Evolutionary conservation across 2,797 vertebrate species (phyloP).

Genomic region (Anableps anableps): DNA sequence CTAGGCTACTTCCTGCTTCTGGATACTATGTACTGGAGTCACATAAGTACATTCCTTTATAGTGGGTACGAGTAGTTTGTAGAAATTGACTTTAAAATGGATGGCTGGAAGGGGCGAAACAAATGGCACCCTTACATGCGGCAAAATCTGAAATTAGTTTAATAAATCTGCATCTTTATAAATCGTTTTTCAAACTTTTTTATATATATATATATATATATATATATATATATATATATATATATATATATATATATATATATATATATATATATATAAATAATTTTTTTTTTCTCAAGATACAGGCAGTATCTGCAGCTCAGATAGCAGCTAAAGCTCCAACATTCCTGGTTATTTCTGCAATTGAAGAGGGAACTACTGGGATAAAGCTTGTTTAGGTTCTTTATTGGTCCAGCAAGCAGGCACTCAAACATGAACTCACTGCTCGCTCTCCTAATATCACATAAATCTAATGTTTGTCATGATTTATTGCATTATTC

Average conservation of each 20-base stretch:
- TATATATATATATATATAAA: too few relatives aligned
- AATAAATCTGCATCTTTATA: background rate
- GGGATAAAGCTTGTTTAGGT: constrained; percentile 1
- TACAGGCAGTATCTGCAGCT: background rate
- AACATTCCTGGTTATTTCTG: constrained; percentile 21
- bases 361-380: background rate
- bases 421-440: background rate
- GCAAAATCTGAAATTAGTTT: too few relatives aligned
- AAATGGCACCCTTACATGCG: too few relatives aligned
- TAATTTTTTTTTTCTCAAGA: background rate
- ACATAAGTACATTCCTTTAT: background rate
- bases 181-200: too few relatives aligned
- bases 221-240: too few relatives aligned
- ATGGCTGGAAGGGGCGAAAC: too few relatives aligned
- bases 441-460: background rate
- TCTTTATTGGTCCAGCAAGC: constrained; percentile 1
- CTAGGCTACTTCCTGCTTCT: background rate
- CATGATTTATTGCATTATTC: constrained; percentile 1
- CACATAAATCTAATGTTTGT: constrained; percentile 2
- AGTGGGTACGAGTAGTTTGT: background rate
- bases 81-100: background rate
- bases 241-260: too few relatives aligned
- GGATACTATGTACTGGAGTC: background rate
- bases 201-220: too few relatives aligned
- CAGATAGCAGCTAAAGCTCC: constrained; percentile 5